phyloP scores from a whole-genome alignment of 2,888 invertebrate genomes.

The Netelia virgata region DNA sequence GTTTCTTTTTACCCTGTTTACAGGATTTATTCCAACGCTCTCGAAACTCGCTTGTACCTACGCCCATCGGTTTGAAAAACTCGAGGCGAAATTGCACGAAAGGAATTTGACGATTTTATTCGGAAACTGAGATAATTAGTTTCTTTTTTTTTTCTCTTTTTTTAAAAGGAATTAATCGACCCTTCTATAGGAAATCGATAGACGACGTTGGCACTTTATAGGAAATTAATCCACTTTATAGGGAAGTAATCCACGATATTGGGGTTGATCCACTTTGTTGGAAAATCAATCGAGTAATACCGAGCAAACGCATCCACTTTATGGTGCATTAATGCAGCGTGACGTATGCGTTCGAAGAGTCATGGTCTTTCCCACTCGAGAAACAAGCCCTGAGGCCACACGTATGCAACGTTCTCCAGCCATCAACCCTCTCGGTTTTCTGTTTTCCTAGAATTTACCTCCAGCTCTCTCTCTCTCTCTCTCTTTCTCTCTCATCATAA shows the following conservation, averaged over 20 bases:
- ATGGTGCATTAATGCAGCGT: neutral
- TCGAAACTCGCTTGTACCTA: too few species aligned
- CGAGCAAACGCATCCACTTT: neutral
- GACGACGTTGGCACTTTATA: neutral
- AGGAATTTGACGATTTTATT: too few species aligned
- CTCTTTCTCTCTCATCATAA: too few species aligned
- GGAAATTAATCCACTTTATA: neutral
- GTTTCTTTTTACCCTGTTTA: neutral
- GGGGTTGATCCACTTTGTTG: neutral
- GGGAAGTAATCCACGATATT: neutral
- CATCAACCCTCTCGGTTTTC: neutral
- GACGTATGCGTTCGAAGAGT: neutral
- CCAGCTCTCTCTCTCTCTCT: neutral
- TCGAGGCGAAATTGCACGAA: too few species aligned
- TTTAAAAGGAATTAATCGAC: neutral
- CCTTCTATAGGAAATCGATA: neutral
- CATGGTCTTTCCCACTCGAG: neutral
- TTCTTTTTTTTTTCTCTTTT: too few species aligned
- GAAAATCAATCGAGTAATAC: neutral
- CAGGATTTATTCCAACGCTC: too few species aligned
- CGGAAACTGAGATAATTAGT: too few species aligned
- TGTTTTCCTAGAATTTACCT: slow-evolving; percentile 1
- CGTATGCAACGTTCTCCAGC: neutral
- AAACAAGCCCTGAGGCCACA: neutral
- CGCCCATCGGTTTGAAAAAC: too few species aligned